Evolutionary conservation across 2,113 vertebrate genomes (phyloP).

Genomic region (Ceyx melanurus): DNA sequence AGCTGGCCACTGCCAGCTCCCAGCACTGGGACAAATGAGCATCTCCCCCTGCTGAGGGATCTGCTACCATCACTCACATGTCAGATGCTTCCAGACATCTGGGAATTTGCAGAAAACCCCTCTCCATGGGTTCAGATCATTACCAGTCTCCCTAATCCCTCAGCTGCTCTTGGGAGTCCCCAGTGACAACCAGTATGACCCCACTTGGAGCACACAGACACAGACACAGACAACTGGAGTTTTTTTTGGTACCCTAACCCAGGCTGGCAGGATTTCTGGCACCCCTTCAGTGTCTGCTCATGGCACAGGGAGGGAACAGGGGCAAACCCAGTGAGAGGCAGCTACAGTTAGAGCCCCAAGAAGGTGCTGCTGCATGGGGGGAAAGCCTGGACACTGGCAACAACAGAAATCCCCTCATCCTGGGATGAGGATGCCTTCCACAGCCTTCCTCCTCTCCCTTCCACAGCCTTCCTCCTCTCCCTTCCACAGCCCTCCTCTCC

Average conservation of each 20-base stretch:
- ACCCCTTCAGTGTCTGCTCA: no score
- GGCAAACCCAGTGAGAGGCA: neutral
- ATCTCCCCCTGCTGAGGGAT: neutral
- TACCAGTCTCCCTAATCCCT: neutral
- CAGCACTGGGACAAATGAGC: neutral
- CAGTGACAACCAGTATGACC: neutral
- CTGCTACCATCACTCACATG: neutral
- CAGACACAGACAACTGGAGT: neutral
- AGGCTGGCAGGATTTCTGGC: neutral
- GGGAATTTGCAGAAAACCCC: neutral
- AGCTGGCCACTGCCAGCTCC: neutral
- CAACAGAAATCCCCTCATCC: neutral
- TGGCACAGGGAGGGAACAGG: neutral
- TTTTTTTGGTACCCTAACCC: neutral
- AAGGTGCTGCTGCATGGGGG: neutral
- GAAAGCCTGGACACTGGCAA: neutral
- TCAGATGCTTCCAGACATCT: neutral
- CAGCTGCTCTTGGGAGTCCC: neutral
- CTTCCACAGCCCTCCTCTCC: neutral
- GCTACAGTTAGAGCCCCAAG: rapidly evolving
- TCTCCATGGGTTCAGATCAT: neutral
- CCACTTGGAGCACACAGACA: neutral
- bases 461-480: no score
- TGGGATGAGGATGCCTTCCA: neutral
- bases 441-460: neutral